Base-by-base conservation (phyloP, 2,113 vertebrate genomes). In the Nothobranchius furzeri region DNA sequence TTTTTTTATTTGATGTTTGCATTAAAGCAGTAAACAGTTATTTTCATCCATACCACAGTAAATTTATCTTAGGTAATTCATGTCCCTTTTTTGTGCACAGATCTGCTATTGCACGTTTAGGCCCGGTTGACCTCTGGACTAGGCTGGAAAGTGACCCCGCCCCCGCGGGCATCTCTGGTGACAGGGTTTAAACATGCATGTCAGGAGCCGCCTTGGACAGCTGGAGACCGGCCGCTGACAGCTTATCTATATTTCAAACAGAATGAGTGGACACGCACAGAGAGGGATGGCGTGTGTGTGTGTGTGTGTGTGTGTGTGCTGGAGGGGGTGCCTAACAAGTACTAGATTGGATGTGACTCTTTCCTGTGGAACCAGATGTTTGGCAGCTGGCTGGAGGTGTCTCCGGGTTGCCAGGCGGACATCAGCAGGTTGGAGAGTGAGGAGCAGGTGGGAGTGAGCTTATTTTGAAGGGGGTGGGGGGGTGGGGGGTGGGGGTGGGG, bases 171-270 rank as follows among this genome's bases (percentile, higher is more conserved):
- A 51, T 55, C 76, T 76, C 78, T 73, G 77, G 68, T 70, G 79
- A 73, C 79, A 80, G 72, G 68, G 63, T 82, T 88, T 88, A 84
- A 85, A 83, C 77, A 87, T 85, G 75, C 20, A 12, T 55, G 84
- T 66, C 72, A 58, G 58, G 53, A 36, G 36, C 72, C 42, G n/a
- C 70, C 60, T 70, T 62, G 43, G 75, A 87, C 60, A 67, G 61
- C 60, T 66, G 64, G 40, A 81, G 78, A 83, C 64, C 45, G 14
- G 25, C 63, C 1, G 49, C 78, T 85, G 87, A 90, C 82, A 86
- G 86, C 79, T 89, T 72, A 84, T 89, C 73, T 83, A 84, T 90
- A 85, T 88, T 89, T 86, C 81, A 88, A 78, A 84, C 54, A 8
- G 73, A 60, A 73, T 4, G 53, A 60, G 64, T 53, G 73, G 79